These are phyloP conservation scores for Pseudopodoces humilis DNA, from an alignment of 2,113 vertebrate genomes.

Conservation along the genomic window DNA sequence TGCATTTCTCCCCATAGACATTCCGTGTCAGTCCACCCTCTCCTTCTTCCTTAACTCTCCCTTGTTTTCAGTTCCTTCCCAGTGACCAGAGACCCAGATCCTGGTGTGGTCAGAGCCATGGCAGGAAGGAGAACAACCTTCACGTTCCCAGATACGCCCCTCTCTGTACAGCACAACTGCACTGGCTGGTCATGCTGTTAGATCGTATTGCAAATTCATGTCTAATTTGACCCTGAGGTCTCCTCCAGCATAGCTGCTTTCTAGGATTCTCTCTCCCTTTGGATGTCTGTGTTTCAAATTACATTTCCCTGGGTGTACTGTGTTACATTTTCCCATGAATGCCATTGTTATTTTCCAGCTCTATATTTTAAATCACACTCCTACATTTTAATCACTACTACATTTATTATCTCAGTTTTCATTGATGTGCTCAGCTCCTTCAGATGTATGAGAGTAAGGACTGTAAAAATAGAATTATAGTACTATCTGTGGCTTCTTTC, in stretches of 20 bases:
- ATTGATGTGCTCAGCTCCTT: not conserved
- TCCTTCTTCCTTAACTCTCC: not conserved
- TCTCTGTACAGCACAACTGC: slow-evolving; percentile 3
- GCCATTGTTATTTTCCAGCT: slow-evolving; percentile 25
- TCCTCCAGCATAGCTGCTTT: slow-evolving; percentile 41
- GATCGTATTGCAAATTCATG: slow-evolving; percentile 62
- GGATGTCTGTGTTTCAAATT: slow-evolving; percentile 61
- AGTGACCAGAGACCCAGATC: not conserved
- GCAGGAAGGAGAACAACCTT: not conserved
- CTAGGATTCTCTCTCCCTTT: slow-evolving; percentile 62
- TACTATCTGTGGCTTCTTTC: not conserved
- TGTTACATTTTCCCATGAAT: slow-evolving; percentile 67
- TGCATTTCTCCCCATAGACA: not conserved
- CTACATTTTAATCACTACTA: not conserved
- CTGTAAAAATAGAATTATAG: not conserved
- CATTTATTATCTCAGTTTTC: not conserved
- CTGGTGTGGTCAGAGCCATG: not conserved
- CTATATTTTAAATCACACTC: slow-evolving; percentile 14
- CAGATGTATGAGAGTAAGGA: not conserved
- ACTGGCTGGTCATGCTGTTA: slow-evolving; percentile 43
- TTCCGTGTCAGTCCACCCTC: not conserved
- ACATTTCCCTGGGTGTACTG: slow-evolving; percentile 27
- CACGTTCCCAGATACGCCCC: not conserved
- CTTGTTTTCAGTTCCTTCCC: not conserved
- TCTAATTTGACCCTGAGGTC: slow-evolving; percentile 60